Percentiles rank a stretch among this genome's conserved stretches.
Evolutionary conservation across 37 sponge, comb jelly and placozoan genomes (phyloP).

Genomic region (Spongilla lacustris): DNA sequence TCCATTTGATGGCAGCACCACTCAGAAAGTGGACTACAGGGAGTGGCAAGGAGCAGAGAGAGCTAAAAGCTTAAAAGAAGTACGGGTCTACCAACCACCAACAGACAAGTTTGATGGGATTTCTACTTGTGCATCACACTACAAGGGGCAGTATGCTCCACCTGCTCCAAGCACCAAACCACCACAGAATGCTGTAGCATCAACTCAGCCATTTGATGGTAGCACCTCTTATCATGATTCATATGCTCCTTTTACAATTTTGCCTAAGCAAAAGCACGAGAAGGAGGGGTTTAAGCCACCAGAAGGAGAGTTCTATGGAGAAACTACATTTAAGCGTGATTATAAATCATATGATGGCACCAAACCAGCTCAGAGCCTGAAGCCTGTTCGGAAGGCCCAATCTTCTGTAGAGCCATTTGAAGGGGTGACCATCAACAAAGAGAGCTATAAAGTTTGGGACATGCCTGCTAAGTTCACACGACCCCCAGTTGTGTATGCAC

Average conservation of each 20-base stretch:
- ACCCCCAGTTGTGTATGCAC: conserved; percentile 54
- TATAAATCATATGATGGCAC: conserved; percentile 37
- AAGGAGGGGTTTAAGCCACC: conserved; percentile 60
- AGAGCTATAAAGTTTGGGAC: conserved; percentile 60
- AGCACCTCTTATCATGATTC: conserved; percentile 35
- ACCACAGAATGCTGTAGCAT: not conserved
- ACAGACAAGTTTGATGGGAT: conserved; percentile 63
- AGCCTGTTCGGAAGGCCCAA: conserved; percentile 30
- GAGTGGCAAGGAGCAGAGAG: conserved; percentile 43
- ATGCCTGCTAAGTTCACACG: conserved; percentile 44
- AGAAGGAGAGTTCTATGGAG: conserved; percentile 31
- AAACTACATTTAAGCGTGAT: conserved; percentile 47
- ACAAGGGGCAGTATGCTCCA: conserved; percentile 47
- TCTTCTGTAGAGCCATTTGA: conserved; percentile 59
- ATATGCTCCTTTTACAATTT: conserved; percentile 35
- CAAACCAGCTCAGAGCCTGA: conserved; percentile 36
- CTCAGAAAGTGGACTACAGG: conserved; percentile 49
- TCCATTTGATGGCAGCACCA: conserved; percentile 48
- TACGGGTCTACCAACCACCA: conserved; percentile 54
- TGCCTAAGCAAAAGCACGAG: conserved; percentile 17
- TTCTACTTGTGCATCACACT: conserved; percentile 55
- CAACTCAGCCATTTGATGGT: conserved; percentile 71
- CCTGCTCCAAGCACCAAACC: conserved; percentile 55
- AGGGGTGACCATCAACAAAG: conserved; percentile 13
- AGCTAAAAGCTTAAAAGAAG: conserved; percentile 27